These are phyloP conservation scores for Exocentrus adspersus DNA, from an alignment of 2,888 invertebrate species.

Conservation along the genomic window DNA sequence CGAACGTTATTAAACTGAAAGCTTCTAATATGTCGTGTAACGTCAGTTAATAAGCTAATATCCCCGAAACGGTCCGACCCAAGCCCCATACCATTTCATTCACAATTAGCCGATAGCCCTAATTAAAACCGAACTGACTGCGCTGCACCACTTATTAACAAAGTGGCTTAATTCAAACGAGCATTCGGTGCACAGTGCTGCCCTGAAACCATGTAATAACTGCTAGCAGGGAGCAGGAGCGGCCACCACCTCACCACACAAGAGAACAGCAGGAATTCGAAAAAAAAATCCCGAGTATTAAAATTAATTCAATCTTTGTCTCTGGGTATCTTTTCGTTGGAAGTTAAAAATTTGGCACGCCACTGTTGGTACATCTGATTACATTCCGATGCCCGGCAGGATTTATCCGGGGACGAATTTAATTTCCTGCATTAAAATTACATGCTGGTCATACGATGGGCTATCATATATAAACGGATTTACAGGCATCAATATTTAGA, in stretches of 20 bases:
- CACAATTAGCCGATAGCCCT: slow-evolving; percentile 2
- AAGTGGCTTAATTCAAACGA: slow-evolving; percentile 16
- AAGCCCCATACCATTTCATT: background rate
- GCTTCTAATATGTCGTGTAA: no score
- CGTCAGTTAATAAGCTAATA: background rate
- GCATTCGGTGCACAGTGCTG: slow-evolving; percentile 4
- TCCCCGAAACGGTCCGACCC: background rate
- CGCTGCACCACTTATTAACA: slow-evolving; percentile 13
- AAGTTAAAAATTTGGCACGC: background rate
- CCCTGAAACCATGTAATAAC: slow-evolving; percentile 15
- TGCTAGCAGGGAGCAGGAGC: background rate
- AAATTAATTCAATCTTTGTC: background rate
- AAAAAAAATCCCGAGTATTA: background rate
- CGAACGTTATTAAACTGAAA: no score
- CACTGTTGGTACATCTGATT: slow-evolving; percentile 20
- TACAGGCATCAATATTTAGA: slow-evolving; percentile 22
- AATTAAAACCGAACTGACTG: slow-evolving; percentile 13
- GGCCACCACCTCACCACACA: background rate
- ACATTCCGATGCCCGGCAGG: slow-evolving; percentile 25
- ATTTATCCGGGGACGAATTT: slow-evolving; percentile 45
- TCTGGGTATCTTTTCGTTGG: background rate
- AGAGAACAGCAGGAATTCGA: background rate
- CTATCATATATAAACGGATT: slow-evolving; percentile 40
- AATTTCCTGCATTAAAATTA: slow-evolving; percentile 48
- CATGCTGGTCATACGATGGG: slow-evolving; percentile 35